These are phyloP conservation scores for Paedocypris micromegethes DNA, from an alignment of 2,797 vertebrate species.

Conservation along the genomic window DNA sequence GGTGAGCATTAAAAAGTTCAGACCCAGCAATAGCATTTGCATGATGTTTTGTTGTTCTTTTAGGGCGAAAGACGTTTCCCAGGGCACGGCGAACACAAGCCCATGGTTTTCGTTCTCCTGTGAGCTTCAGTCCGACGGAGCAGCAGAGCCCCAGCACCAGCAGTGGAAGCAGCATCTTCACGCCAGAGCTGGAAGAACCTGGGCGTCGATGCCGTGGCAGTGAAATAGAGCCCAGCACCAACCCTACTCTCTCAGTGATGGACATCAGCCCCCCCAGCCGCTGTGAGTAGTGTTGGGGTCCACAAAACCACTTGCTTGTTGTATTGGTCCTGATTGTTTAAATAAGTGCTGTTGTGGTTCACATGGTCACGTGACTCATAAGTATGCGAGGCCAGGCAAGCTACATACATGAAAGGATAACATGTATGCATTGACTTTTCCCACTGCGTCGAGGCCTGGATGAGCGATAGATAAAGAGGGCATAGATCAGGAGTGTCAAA, in stretches of 20 bases:
- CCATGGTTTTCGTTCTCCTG: constrained; percentile 86
- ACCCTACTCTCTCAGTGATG: constrained; percentile 85
- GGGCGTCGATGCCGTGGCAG: constrained; percentile 83
- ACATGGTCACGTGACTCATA: background rate
- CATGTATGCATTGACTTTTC: too few species aligned
- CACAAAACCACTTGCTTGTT: background rate
- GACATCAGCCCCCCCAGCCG: constrained; percentile 97
- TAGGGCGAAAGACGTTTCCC: constrained; percentile 97
- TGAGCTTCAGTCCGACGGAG: constrained; percentile 93
- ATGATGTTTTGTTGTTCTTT: background rate
- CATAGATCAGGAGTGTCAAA: too few species aligned
- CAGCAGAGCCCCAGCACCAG: constrained; percentile 89
- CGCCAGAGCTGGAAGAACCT: constrained; percentile 87
- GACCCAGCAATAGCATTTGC: background rate
- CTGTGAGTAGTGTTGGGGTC: constrained; percentile 71
- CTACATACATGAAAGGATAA: too few species aligned
- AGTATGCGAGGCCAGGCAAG: too few species aligned
- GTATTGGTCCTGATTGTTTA: background rate
- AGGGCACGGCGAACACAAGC: constrained; percentile 91
- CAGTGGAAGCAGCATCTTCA: constrained; percentile 93
- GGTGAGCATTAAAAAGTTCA: constrained; percentile 67
- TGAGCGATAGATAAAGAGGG: too few species aligned
- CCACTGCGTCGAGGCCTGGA: too few species aligned
- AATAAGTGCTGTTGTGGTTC: background rate
- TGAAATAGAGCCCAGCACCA: constrained; percentile 82